phyloP scores from a whole-genome alignment of 2,797 vertebrate species.

The Gallinago solitaria region DNA sequence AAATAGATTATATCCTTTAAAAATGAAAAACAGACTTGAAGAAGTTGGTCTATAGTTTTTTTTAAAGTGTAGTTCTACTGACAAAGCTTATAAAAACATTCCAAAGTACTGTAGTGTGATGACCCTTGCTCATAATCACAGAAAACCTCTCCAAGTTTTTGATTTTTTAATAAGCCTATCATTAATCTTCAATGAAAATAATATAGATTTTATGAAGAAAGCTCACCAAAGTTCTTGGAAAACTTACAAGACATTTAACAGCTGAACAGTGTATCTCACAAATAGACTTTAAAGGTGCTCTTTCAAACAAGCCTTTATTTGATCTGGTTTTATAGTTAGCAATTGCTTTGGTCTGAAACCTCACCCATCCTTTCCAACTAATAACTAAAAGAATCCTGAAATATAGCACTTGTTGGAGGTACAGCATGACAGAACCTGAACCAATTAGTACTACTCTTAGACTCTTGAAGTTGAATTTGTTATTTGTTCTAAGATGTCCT shows the following conservation, averaged over 20 bases:
- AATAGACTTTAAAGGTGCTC: slow-evolving; percentile 70
- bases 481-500: background rate
- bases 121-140: slow-evolving; percentile 61
- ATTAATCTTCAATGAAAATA: slow-evolving; percentile 71
- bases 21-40: slow-evolving; percentile 61
- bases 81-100: slow-evolving; percentile 70
- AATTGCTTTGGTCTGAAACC: slow-evolving; percentile 66
- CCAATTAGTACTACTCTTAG: slow-evolving; percentile 14
- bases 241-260: slow-evolving; percentile 69
- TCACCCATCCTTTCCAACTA: slow-evolving; percentile 68
- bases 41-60: slow-evolving; percentile 34
- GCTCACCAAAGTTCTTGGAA: slow-evolving; percentile 67
- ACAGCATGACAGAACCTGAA: background rate
- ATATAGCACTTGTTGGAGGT: slow-evolving; percentile 45
- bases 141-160: slow-evolving; percentile 63
- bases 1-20: slow-evolving; percentile 17
- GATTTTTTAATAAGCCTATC: slow-evolving; percentile 65
- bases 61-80: slow-evolving; percentile 35
- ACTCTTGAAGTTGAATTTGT: background rate
- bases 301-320: slow-evolving; percentile 71
- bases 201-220: slow-evolving; percentile 72
- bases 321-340: slow-evolving; percentile 72
- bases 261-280: slow-evolving; percentile 74
- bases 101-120: slow-evolving; percentile 59
- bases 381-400: slow-evolving; percentile 65